phyloP scores from a whole-genome alignment of 2,797 vertebrate genomes.

The Novumbra hubbsi region DNA sequence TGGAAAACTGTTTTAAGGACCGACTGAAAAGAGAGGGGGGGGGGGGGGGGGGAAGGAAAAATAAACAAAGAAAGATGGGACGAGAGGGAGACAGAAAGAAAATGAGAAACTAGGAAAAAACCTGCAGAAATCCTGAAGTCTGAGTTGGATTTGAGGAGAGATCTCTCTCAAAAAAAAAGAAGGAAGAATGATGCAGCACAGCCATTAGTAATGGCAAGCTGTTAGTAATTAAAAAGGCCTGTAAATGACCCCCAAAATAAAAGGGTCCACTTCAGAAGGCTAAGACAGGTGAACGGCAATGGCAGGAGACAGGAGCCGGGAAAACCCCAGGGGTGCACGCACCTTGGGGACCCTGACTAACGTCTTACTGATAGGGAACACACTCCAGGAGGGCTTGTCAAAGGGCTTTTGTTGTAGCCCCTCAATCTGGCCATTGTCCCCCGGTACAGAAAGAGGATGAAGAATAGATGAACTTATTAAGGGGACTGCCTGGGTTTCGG shows the following conservation, averaged over 20 bases:
- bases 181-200: constrained; percentile 57
- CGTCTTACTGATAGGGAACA: constrained; percentile 44
- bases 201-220: constrained; percentile 79
- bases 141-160: constrained; percentile 59
- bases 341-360: constrained; percentile 47
- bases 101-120: constrained; percentile 15
- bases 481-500: constrained; percentile 37
- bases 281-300: constrained; percentile 61
- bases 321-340: constrained; percentile 31
- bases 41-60: constrained; percentile 29
- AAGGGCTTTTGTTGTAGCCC: constrained; percentile 63
- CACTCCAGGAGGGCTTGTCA: constrained; percentile 52
- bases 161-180: constrained; percentile 69
- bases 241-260: constrained; percentile 73
- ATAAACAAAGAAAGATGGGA: constrained; percentile 34
- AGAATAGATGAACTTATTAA: constrained; percentile 69
- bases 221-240: constrained; percentile 82
- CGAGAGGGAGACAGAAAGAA: constrained; percentile 11
- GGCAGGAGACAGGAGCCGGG: constrained; percentile 26
- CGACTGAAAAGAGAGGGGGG: constrained; percentile 16
- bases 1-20: constrained; percentile 46
- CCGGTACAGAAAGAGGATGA: constrained; percentile 66
- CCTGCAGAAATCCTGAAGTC: constrained; percentile 45
- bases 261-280: constrained; percentile 78
- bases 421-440: constrained; percentile 72